Evolutionary conservation across 2,888 invertebrate species (phyloP).

Genomic region (Colletes collaris): DNA sequence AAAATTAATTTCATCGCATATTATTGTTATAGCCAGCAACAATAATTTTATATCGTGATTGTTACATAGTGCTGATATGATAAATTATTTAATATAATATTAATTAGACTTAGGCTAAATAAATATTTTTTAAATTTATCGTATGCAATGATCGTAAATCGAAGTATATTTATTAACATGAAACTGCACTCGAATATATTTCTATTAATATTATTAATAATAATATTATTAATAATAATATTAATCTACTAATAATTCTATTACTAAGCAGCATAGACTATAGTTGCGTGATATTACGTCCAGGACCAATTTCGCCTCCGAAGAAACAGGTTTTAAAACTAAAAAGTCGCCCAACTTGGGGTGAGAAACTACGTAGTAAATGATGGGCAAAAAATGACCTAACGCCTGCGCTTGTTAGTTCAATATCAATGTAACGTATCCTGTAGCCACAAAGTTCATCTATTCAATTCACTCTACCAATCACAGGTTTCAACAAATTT

Average conservation of each 20-base stretch:
- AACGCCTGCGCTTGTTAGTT: background rate
- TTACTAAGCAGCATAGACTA: no score
- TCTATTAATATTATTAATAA: no score
- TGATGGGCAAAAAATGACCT: constrained; percentile 12
- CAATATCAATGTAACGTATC: constrained; percentile 1
- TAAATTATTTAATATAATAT: no score
- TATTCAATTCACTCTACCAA: background rate
- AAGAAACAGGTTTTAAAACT: constrained; percentile 39
- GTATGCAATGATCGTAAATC: background rate
- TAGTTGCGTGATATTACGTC: background rate
- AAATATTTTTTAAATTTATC: background rate
- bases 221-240: no score
- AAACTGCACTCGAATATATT: no score
- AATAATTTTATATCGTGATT: no score
- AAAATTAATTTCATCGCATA: no score
- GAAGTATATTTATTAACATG: no score
- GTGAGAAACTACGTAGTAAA: constrained; percentile 21
- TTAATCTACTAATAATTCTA: no score
- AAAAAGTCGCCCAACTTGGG: background rate
- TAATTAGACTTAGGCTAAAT: background rate
- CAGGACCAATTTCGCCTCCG: background rate
- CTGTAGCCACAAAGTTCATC: background rate
- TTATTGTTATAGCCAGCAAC: no score
- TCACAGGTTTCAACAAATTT: background rate
- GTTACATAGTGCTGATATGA: no score